Percentiles rank a stretch among this genome's conserved stretches.
Evolutionary conservation across 2,888 invertebrate genomes (phyloP).

Genomic region (Pseudococcus jackbeardsleyi): DNA sequence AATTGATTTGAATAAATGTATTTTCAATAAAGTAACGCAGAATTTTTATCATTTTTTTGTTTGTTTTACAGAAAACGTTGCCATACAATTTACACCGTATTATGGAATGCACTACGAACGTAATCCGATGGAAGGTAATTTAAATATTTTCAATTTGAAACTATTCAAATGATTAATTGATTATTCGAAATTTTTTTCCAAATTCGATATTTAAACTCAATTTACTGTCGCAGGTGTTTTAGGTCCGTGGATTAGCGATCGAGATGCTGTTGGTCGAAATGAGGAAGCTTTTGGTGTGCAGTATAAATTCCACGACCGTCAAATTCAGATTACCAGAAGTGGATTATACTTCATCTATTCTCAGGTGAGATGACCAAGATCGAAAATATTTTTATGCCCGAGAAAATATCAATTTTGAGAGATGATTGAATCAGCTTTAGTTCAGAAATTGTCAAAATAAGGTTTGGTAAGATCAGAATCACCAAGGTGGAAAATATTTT

Average conservation of each 20-base stretch:
- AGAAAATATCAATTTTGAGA: too few relatives aligned
- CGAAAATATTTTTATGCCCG: background rate
- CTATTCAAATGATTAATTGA: background rate
- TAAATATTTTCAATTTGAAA: background rate
- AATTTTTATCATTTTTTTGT: background rate
- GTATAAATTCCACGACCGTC: slow-evolving; percentile 59
- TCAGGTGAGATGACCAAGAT: slow-evolving; percentile 66
- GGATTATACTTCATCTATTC: slow-evolving; percentile 67
- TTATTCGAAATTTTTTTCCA: background rate
- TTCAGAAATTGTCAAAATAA: too few relatives aligned
- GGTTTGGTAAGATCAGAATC: too few relatives aligned
- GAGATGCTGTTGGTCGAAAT: background rate
- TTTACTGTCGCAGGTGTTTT: slow-evolving; percentile 66
- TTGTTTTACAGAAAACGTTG: slow-evolving; percentile 33
- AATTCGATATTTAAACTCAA: too few relatives aligned
- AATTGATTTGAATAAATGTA: background rate
- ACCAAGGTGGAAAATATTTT: background rate
- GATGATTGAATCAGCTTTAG: too few relatives aligned
- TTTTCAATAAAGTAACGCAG: background rate
- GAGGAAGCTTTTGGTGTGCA: slow-evolving; percentile 47
- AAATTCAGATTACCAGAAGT: slow-evolving; percentile 66
- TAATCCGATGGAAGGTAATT: background rate
- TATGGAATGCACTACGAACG: background rate
- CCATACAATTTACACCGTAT: background rate
- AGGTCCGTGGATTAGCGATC: slow-evolving; percentile 66